phyloP scores from a whole-genome alignment of 2,113 vertebrate genomes.

The Setophaga petechia region DNA sequence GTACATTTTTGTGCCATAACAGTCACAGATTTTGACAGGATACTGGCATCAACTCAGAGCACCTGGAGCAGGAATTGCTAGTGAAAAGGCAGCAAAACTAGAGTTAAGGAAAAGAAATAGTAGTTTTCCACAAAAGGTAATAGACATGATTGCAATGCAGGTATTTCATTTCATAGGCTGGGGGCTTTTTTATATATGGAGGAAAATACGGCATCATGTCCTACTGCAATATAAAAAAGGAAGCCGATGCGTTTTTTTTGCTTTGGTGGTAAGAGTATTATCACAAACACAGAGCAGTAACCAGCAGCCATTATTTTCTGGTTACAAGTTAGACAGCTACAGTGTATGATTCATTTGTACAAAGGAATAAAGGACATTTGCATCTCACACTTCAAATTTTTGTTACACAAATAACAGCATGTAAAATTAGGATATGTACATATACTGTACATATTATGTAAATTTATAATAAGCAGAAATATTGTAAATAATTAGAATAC shows the following conservation, averaged over 20 bases:
- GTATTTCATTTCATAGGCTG: not conserved
- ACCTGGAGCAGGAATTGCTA: not conserved
- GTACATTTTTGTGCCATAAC: not conserved
- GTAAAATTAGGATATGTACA: not conserved
- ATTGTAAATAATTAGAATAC: not conserved
- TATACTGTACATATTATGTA: not conserved
- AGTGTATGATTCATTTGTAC: not conserved
- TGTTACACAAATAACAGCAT: not conserved
- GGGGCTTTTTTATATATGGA: accelerated
- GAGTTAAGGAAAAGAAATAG: not conserved
- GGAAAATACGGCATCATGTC: not conserved
- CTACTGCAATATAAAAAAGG: not conserved
- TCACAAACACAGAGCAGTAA: not conserved
- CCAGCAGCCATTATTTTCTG: not conserved
- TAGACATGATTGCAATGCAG: not conserved
- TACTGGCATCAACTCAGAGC: not conserved
- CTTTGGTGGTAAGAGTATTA: not conserved
- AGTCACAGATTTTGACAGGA: not conserved
- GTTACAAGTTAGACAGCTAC: not conserved
- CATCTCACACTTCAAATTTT: not conserved
- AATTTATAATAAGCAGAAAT: not conserved
- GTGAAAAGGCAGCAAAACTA: not conserved
- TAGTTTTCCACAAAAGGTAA: not conserved
- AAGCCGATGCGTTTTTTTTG: not conserved
- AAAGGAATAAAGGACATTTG: not conserved